Evolutionary conservation across 2,113 vertebrate species (phyloP), one percentile per base, ranked within the genome.

Genomic region (Struthio camelus): DNA sequence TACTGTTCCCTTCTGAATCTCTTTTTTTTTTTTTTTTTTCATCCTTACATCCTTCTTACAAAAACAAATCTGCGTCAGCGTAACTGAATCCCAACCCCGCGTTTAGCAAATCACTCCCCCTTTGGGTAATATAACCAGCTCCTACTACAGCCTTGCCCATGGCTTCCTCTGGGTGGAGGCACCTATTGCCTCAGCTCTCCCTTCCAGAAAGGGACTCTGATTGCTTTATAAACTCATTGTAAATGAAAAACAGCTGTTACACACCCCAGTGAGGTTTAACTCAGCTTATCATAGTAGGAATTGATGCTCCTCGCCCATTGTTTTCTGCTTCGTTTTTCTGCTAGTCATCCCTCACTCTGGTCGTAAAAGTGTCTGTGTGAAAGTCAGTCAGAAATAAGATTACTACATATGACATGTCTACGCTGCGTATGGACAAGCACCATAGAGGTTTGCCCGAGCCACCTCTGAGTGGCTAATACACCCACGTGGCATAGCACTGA

Each of bases 391-490:
- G 64, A 80, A 80, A 48, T 44, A 44, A 56, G 34, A n/a, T 86
- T 70, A 22, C 4, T 88, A 22, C 51, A 8, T 2, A 2, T 67
- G 16, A 3, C 4, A n/a, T 12, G 3, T 36, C 44, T 81, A 7
- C 27, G 28, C 15, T 34, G 58, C 42, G 50, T 6, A 10, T 11
- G 61, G 38, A 38, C 3, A 18, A 58, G 25, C 3, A 3, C 36
- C 27, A 18, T 34, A 40, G 54, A 73, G 8, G 9, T 53, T 40
- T 70, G 25, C 12, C 53, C 9, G 28, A 56, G 23, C 16, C 50
- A 22, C 4, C 1, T 2, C 42, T 28, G 9, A 0, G 0, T 5
- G 48, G 11, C 13, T 24, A 34, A 1, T 6, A 23, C 38, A 42
- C 14, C 38, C 15, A 5, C 4, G 13, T 5, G 36, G 25, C 2